Evolutionary conservation across 2,888 invertebrate genomes (phyloP), one percentile per base, ranked within the genome.

Genomic region (Latheticus oryzae): DNA sequence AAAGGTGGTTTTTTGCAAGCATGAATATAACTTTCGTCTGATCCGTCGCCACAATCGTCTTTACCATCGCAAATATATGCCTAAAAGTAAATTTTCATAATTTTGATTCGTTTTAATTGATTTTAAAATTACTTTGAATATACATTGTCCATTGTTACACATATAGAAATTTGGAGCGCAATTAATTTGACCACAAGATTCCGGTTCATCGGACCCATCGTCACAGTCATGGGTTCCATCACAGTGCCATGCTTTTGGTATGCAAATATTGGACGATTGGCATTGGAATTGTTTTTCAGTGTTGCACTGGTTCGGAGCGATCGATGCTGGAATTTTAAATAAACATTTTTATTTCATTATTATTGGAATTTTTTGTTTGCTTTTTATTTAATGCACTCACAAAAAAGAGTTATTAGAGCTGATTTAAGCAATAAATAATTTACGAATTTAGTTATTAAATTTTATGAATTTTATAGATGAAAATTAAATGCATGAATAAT

Each of bases 51-150:
- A 74, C 97, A 97, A 77, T 97, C 96, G 76, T 95, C 93, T 73
- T 88, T 88, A 1, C 95, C 95, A 78, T 97, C 96, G 76, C 97
- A 97, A 60, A 96, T 91, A 80, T 94, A 93, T 0, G 94, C 90
- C 79, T 73, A 35, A 54, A 48, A 16, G 21, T 7, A 28, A 52
- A 47, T 42, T 24, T 26, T 7, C 7, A n/a, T n/a, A n/a, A n/a
- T n/a, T n/a, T n/a, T n/a, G n/a, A n/a, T n/a, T n/a, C n/a, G n/a
- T n/a, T n/a, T n/a, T n/a, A n/a, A 30, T 1, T 43, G 16, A 19
- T 45, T 28, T 28, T 26, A 23, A 24, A 50, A 17, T 62, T 66
- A 74, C 76, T 69, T 92, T 91, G 80, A 91, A 94, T n/a, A 95
- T 87, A 76, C 95, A 95, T 65, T 89, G 88, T 0, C 87, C 87